Base-by-base conservation (phyloP, 2,888 invertebrate genomes). In the Xanthorhoe spadicearia region DNA sequence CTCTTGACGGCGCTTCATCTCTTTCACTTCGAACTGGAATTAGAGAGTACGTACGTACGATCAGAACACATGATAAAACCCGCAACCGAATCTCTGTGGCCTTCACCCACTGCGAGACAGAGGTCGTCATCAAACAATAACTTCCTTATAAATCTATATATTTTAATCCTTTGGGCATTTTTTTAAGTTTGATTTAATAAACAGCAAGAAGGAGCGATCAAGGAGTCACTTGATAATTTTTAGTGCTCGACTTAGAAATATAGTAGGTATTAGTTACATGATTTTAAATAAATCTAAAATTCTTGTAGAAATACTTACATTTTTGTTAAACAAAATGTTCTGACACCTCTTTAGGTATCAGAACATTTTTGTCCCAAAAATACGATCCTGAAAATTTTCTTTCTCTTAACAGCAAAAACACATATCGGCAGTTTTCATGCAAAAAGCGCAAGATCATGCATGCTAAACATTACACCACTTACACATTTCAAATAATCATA, bases 21-120 rank as follows among this genome's bases (percentile, higher is more conserved):
- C 99, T 93, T 98, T 98, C 93, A 99, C 95, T 95, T 99, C 99
- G 94, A 97, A 99, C 99, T 99, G 90, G 18, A 89, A 48, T 13
- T n/a, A 4, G 3, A 23, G 13, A 0, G 5, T 8, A 50, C 19
- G 50, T 50, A n/a, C n/a, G n/a, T 23, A 23, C 1, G 4, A 4
- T 23, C 1, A 23, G 4, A 23, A 23, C 23, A 23, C 23, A 3
- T 23, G 23, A 3, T 23, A 1, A 23, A 23, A n/a, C n/a, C n/a
- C n/a, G n/a, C n/a, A n/a, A n/a, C n/a, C n/a, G n/a, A n/a, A n/a
- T n/a, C n/a, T n/a, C n/a, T n/a, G n/a, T n/a, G n/a, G n/a, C n/a
- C n/a, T n/a, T n/a, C n/a, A n/a, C n/a, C n/a, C n/a, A n/a, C n/a
- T n/a, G n/a, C n/a, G n/a, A n/a, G n/a, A n/a, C n/a, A n/a, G n/a